Evolutionary conservation across 1,140 invertebrate genomes (phyloP).

Genomic region (Mizuhopecten yessoensis): DNA sequence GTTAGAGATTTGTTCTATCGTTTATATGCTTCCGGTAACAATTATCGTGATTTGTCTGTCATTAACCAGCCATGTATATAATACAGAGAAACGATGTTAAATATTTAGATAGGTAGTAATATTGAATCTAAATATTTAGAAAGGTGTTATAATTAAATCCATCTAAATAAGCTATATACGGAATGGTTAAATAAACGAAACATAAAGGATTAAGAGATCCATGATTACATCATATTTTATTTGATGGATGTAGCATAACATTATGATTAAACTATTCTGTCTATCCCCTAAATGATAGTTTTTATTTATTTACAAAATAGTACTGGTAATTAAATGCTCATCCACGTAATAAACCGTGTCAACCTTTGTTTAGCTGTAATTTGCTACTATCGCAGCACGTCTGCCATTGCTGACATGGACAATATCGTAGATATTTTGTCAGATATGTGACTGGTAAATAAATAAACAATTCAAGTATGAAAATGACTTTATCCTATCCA

Average conservation of each 20-base stretch:
- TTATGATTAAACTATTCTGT: background rate
- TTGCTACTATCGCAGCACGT: background rate
- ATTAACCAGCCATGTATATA: no score
- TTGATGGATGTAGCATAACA: background rate
- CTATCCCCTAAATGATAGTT: background rate
- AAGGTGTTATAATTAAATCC: no score
- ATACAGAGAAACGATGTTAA: no score
- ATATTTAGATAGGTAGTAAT: no score
- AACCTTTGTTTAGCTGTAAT: background rate
- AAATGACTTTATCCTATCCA: background rate
- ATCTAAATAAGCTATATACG: no score
- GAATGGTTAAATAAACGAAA: no score
- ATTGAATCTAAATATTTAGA: no score
- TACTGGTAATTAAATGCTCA: background rate
- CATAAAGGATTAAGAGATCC: background rate
- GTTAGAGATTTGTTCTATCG: no score
- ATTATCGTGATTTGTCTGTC: no score
- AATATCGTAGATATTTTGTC: background rate
- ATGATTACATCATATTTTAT: background rate
- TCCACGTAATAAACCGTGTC: background rate
- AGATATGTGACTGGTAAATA: slow-evolving; percentile 5
- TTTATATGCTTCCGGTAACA: no score
- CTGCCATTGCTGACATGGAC: background rate
- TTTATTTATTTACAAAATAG: slow-evolving; percentile 7
- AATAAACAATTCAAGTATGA: background rate